A percentile compares a stretch with the other conserved stretches of the same genome.
phyloP scores from a whole-genome alignment of 2,113 vertebrate species.

The Hemiscyllium ocellatum region DNA sequence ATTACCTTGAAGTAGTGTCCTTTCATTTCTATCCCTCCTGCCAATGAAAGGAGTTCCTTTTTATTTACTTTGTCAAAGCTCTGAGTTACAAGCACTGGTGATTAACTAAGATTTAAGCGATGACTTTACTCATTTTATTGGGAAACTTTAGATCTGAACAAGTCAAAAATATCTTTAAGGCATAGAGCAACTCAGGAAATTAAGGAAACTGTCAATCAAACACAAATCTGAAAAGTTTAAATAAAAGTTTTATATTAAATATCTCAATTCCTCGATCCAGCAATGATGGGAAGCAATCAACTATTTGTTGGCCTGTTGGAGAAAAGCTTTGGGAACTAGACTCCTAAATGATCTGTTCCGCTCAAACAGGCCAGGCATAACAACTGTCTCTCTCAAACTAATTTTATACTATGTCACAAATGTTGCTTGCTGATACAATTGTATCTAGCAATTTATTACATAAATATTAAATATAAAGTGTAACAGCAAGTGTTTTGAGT shows the following conservation, averaged over 20 bases:
- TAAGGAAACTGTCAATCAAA: neutral
- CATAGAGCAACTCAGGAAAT: neutral
- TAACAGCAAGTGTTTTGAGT: neutral
- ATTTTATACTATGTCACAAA: neutral
- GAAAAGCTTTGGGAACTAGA: no score
- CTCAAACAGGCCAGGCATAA: neutral
- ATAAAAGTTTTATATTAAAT: neutral
- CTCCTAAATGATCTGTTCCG: neutral
- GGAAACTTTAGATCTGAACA: neutral
- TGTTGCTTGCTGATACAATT: neutral
- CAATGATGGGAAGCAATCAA: neutral
- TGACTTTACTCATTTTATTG: neutral
- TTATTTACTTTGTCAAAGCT: neutral
- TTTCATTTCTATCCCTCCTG: neutral
- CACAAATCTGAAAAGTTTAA: neutral
- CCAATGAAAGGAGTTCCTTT: neutral
- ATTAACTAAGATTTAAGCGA: neutral
- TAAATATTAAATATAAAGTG: neutral
- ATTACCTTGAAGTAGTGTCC: neutral
- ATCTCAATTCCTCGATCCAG: neutral
- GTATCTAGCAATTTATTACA: neutral
- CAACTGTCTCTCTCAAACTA: neutral
- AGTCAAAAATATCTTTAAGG: neutral
- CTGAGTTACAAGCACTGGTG: neutral
- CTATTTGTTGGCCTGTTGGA: neutral